These are phyloP conservation scores for Crocodylus rhombifer DNA, from an alignment of 2,797 vertebrate genomes.

Conservation along the genomic window DNA sequence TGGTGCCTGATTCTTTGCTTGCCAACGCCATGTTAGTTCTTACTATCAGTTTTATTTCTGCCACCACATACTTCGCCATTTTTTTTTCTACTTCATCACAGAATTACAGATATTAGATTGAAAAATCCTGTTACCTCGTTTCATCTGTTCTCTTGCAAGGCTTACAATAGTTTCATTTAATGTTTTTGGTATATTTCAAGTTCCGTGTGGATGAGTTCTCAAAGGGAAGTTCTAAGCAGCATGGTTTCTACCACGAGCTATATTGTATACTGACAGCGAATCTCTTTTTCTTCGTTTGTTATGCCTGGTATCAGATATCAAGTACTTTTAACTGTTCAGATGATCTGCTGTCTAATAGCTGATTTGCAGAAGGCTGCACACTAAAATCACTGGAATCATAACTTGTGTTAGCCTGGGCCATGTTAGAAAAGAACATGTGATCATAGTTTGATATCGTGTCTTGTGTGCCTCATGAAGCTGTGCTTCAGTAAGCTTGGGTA, in stretches of 20 bases:
- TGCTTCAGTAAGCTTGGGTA: neutral
- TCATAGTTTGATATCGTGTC: neutral
- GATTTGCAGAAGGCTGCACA: neutral
- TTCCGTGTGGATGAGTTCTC: neutral
- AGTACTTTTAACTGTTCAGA: neutral
- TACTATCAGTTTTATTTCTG: neutral
- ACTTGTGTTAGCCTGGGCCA: neutral
- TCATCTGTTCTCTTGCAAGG: neutral
- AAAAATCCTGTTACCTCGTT: accelerated
- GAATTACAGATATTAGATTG: neutral
- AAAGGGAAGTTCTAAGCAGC: neutral
- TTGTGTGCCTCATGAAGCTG: neutral
- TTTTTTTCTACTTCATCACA: neutral
- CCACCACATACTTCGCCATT: neutral
- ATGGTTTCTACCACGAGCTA: neutral
- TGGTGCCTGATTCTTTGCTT: neutral
- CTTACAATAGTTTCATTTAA: accelerated
- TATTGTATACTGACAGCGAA: neutral
- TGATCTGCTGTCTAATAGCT: neutral
- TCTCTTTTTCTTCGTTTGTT: neutral
- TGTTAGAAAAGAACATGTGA: accelerated
- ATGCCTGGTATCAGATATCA: neutral
- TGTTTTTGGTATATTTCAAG: neutral
- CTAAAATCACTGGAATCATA: neutral
- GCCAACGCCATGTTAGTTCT: neutral